Percentiles rank a stretch among this genome's conserved stretches.
These are phyloP conservation scores for Aplochiton taeniatus DNA, from an alignment of 2,797 vertebrate species.

Conservation along the genomic window DNA sequence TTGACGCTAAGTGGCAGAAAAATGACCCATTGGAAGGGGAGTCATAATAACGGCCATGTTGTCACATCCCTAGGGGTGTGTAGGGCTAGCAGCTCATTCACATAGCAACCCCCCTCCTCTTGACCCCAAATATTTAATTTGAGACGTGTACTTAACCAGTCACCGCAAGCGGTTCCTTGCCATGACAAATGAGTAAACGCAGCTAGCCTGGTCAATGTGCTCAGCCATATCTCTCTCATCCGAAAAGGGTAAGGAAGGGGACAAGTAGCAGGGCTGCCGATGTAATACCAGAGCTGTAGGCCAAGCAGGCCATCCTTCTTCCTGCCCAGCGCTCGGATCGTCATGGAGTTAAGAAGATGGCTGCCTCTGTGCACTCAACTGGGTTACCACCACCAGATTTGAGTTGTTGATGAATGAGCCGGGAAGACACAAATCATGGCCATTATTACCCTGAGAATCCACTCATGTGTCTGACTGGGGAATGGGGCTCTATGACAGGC, in stretches of 20 bases:
- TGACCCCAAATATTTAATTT: slow-evolving; percentile 54
- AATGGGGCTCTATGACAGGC: slow-evolving; percentile 33
- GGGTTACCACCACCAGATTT: background rate
- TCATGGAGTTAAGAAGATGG: background rate
- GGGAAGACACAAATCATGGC: slow-evolving; percentile 2
- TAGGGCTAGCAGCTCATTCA: slow-evolving; percentile 39
- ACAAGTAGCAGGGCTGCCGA: slow-evolving; percentile 3
- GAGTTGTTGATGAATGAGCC: slow-evolving; percentile 11
- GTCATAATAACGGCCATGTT: slow-evolving; percentile 53
- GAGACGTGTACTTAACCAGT: slow-evolving; percentile 47
- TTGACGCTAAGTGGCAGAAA: slow-evolving; percentile 65
- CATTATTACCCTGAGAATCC: slow-evolving; percentile 38
- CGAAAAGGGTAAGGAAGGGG: slow-evolving; percentile 9
- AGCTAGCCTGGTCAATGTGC: slow-evolving; percentile 27
- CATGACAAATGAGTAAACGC: slow-evolving; percentile 50
- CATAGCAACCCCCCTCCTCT: slow-evolving; percentile 33
- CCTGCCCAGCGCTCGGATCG: background rate
- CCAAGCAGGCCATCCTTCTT: background rate
- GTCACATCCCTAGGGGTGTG: slow-evolving; percentile 42
- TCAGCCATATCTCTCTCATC: background rate
- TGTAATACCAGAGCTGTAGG: background rate
- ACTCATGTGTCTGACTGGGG: slow-evolving; percentile 9
- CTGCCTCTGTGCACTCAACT: background rate
- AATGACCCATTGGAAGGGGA: slow-evolving; percentile 59
- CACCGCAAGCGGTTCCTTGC: slow-evolving; percentile 32